phyloP scores from a whole-genome alignment of 2,797 vertebrate species.

The Tarsius wallacei region DNA sequence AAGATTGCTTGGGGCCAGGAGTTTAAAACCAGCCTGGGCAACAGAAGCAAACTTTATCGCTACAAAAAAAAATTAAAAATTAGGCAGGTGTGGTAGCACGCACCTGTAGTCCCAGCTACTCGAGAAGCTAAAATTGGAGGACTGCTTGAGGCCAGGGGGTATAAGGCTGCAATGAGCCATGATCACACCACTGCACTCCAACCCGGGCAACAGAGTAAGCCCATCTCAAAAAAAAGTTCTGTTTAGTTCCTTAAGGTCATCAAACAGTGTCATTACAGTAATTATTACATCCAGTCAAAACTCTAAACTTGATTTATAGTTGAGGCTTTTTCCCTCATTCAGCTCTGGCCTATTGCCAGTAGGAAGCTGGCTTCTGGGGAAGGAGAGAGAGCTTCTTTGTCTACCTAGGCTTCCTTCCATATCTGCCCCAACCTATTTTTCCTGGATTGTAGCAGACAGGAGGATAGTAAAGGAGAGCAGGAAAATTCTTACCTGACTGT shows the following conservation, averaged over 20 bases:
- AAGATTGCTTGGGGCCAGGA: too few relatives aligned
- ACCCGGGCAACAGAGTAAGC: too few relatives aligned
- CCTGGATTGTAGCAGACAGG: neutral
- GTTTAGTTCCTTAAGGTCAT: neutral
- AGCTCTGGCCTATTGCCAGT: neutral
- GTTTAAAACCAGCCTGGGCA: too few relatives aligned
- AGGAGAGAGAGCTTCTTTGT: neutral
- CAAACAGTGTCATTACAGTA: conserved; percentile 34
- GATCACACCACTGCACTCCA: too few relatives aligned
- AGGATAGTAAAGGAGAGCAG: neutral
- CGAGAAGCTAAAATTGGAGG: too few relatives aligned
- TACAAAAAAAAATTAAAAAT: too few relatives aligned
- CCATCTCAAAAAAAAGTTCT: conserved; percentile 5
- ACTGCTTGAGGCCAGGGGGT: too few relatives aligned
- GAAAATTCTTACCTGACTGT: neutral
- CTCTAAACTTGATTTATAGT: conserved; percentile 35
- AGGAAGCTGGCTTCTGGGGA: conserved; percentile 5
- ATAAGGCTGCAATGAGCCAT: too few relatives aligned
- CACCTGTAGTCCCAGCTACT: too few relatives aligned
- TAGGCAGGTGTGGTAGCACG: too few relatives aligned
- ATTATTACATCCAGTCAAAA: conserved; percentile 49
- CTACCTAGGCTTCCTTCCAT: neutral
- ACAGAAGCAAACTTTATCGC: too few relatives aligned
- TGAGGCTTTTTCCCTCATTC: conserved; percentile 36
- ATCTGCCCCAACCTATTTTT: neutral